These are phyloP conservation scores for Seriola rivoliana DNA, from an alignment of 2,113 vertebrate species.

Conservation along the genomic window DNA sequence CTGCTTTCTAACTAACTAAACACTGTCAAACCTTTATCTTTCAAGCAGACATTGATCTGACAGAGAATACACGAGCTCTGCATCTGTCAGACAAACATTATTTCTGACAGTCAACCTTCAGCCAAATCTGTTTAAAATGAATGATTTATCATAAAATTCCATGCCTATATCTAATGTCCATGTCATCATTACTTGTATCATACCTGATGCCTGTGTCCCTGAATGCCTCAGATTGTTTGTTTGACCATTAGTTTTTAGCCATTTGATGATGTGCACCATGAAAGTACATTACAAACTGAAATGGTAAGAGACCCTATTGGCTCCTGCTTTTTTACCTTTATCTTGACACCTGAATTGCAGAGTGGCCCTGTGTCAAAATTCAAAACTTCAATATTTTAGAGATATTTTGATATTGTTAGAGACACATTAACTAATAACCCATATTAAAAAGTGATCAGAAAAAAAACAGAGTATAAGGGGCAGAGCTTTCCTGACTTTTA, in stretches of 20 bases:
- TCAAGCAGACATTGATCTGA: conserved; percentile 36
- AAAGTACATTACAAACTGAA: neutral
- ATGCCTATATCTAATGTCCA: neutral
- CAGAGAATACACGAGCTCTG: conserved; percentile 17
- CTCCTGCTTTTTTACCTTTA: neutral
- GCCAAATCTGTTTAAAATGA: neutral
- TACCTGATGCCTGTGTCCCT: neutral
- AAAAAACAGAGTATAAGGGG: neutral
- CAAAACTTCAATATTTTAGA: neutral
- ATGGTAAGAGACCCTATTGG: neutral
- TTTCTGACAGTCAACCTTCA: neutral
- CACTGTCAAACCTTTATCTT: conserved; percentile 37
- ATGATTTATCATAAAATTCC: too few species aligned
- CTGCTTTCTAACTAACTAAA: conserved; percentile 49
- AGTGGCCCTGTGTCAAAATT: neutral
- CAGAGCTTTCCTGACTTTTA: neutral
- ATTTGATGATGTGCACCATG: neutral
- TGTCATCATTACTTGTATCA: neutral
- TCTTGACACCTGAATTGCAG: neutral
- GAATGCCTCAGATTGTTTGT: neutral
- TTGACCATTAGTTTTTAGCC: neutral
- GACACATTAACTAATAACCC: neutral
- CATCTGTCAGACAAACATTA: conserved; percentile 16
- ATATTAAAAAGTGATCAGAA: neutral
- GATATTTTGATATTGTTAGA: neutral